Conservation (phyloP, 1,140 invertebrate genomes). For the Caenorhabditis remanei region DNA sequence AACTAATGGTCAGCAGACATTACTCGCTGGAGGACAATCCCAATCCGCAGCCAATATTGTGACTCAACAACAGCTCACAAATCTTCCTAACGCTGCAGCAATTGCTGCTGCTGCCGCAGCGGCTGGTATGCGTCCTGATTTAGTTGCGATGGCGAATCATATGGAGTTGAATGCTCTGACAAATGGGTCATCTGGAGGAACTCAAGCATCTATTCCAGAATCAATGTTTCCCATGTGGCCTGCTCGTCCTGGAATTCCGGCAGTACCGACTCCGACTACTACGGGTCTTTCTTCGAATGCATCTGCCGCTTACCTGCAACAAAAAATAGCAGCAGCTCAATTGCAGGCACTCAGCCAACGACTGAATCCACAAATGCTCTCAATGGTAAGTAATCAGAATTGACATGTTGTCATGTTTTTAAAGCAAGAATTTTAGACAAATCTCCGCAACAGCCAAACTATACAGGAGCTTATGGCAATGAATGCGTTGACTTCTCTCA, state of each 20-base stretch:
- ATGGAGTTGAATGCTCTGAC: neutral
- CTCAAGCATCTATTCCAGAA: neutral
- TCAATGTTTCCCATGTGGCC: conserved; percentile 22
- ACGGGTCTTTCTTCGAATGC: conserved; percentile 78
- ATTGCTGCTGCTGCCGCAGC: conserved; percentile 42
- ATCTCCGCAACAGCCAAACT: neutral
- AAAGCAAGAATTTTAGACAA: neutral
- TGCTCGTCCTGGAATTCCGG: conserved; percentile 79
- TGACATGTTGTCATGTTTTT: neutral
- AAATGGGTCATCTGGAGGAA: neutral
- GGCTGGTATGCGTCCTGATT: conserved; percentile 22
- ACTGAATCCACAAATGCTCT: conserved; percentile 21
- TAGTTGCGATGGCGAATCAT: neutral
- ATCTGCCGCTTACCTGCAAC: conserved; percentile 32
- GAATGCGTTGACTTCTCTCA: neutral
- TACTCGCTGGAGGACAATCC: neutral
- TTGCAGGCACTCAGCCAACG: conserved; percentile 29
- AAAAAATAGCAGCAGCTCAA: conserved; percentile 23
- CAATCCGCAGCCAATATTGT: neutral
- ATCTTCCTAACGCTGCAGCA: conserved; percentile 34
- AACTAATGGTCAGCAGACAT: neutral
- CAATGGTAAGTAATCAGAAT: neutral
- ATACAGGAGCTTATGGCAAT: conserved; percentile 19
- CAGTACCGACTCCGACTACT: conserved; percentile 91
- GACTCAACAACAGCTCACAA: conserved; percentile 7